phyloP scores from a whole-genome alignment of 2,113 vertebrate species.

The Leptosomus discolor region DNA sequence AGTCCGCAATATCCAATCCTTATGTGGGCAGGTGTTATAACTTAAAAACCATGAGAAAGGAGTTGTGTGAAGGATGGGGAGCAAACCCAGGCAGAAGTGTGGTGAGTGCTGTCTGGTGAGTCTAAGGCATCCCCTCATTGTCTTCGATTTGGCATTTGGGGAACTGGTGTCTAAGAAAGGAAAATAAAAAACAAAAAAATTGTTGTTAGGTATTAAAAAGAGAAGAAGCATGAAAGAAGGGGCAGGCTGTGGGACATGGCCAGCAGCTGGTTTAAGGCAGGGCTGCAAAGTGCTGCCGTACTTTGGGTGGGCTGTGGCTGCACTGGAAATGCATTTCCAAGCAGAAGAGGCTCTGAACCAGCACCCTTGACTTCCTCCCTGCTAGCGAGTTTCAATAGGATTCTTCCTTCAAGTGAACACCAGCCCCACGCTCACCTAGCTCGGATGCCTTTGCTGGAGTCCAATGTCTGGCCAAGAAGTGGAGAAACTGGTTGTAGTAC shows the following conservation, averaged over 20 bases:
- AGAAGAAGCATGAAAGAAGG: neutral
- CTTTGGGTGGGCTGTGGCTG: neutral
- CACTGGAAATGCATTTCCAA: neutral
- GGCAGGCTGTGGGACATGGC: neutral
- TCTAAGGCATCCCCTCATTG: neutral
- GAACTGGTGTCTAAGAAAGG: neutral
- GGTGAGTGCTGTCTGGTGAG: accelerated
- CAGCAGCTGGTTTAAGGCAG: neutral
- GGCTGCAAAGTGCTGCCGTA: neutral
- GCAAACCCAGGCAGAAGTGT: neutral
- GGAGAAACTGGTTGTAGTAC: neutral
- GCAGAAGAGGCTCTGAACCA: neutral
- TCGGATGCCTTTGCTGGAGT: neutral
- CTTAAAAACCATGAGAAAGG: accelerated
- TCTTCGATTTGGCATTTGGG: neutral
- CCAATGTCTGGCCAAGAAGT: neutral
- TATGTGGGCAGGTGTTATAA: accelerated
- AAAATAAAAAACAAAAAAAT: neutral
- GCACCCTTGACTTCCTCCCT: neutral
- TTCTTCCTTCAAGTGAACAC: neutral
- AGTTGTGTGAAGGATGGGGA: neutral
- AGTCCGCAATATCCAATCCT: neutral
- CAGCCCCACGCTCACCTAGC: neutral
- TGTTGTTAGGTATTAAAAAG: neutral
- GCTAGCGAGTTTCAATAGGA: neutral